phyloP scores from a whole-genome alignment of 2,113 vertebrate species.

The Neogobius melanostomus region DNA sequence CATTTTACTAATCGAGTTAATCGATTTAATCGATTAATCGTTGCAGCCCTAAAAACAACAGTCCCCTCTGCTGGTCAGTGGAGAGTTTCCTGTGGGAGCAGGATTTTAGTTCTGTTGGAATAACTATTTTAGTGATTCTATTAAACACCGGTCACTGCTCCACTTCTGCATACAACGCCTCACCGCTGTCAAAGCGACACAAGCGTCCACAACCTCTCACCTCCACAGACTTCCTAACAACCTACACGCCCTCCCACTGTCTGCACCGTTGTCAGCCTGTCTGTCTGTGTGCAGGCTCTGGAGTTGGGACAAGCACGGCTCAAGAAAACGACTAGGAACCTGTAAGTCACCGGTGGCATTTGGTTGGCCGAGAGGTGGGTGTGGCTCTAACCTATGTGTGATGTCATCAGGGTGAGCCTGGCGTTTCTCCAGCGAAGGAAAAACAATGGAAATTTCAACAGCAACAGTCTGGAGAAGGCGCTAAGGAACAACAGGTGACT shows the following conservation, averaged over 20 bases:
- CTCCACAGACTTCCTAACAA: too few relatives aligned
- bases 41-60: too few relatives aligned
- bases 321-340: slow-evolving; percentile 80
- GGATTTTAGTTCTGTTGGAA: too few relatives aligned
- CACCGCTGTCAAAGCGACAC: too few relatives aligned
- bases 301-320: slow-evolving; percentile 37
- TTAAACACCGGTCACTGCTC: too few relatives aligned
- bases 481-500: slow-evolving; percentile 68
- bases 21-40: too few relatives aligned
- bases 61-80: too few relatives aligned
- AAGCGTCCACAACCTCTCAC: too few relatives aligned
- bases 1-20: too few relatives aligned
- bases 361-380: not conserved
- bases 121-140: too few relatives aligned
- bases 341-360: slow-evolving; percentile 77
- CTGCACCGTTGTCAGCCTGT: not conserved
- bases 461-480: slow-evolving; percentile 86
- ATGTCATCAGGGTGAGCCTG: slow-evolving; percentile 80
- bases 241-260: not conserved
- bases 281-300: slow-evolving; percentile 27
- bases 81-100: too few relatives aligned
- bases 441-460: slow-evolving; percentile 62
- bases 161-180: too few relatives aligned
- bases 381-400: not conserved
- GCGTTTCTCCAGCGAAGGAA: slow-evolving; percentile 82